Conservation (phyloP, 1,140 invertebrate genomes). For the Drosophila jambulina region DNA sequence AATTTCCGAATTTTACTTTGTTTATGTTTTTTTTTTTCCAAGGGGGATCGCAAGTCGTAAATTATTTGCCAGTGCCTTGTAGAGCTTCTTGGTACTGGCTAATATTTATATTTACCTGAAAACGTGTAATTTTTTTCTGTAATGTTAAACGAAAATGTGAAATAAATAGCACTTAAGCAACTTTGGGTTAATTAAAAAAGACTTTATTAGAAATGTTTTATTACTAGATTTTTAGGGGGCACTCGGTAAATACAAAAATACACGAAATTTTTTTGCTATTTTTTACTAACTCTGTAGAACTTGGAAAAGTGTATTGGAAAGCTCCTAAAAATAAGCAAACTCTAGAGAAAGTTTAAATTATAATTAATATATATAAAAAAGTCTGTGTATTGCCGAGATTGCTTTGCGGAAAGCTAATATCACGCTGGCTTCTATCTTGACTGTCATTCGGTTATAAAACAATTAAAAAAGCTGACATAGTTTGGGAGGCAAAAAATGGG, state of each 20-base stretch:
- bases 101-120: background rate
- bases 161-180: background rate
- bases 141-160: background rate
- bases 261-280: no score
- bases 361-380: background rate
- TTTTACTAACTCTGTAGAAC: no score
- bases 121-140: background rate
- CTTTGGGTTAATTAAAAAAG: background rate
- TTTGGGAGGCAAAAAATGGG: background rate
- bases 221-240: no score
- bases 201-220: no score
- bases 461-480: conserved; percentile 2
- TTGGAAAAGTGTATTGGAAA: no score
- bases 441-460: background rate
- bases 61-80: background rate
- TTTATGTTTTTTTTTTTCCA: background rate
- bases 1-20: conserved; percentile 1
- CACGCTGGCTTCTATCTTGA: background rate
- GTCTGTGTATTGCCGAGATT: background rate
- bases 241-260: background rate
- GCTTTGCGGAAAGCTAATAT: background rate
- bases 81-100: background rate
- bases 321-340: background rate
- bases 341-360: background rate
- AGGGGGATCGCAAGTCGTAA: conserved; percentile 1